These are phyloP conservation scores for Tetragonula carbonaria DNA, from an alignment of 2,888 invertebrate species.

Conservation along the genomic window DNA sequence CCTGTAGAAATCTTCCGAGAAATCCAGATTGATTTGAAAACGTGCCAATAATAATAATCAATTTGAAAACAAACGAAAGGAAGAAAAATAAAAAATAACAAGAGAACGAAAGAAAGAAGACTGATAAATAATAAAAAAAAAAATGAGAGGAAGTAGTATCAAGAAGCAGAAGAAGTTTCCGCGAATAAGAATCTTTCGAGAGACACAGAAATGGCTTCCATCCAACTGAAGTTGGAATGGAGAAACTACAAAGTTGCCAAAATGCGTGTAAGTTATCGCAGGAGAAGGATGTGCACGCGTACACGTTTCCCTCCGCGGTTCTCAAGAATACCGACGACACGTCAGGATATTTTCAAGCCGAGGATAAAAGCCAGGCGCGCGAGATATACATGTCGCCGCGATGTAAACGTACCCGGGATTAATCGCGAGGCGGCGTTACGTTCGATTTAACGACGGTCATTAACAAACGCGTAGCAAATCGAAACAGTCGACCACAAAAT, in stretches of 20 bases:
- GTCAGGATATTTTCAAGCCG: background rate
- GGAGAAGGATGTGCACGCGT: background rate
- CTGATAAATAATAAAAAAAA: background rate
- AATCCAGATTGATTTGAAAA: too few species aligned
- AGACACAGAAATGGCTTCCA: background rate
- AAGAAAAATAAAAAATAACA: background rate
- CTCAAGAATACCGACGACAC: background rate
- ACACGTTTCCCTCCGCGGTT: background rate
- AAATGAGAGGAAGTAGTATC: too few species aligned
- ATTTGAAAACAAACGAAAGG: background rate
- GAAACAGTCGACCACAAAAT: conserved; percentile 68
- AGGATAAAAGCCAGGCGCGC: background rate
- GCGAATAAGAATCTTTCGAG: background rate
- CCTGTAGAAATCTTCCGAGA: too few species aligned
- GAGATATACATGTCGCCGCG: conserved; percentile 27
- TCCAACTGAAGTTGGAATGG: background rate
- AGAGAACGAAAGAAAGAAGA: background rate
- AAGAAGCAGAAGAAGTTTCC: background rate
- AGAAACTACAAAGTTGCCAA: background rate
- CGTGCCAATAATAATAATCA: background rate
- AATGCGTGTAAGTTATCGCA: background rate
- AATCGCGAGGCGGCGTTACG: conserved; percentile 53
- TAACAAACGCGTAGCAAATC: conserved; percentile 53
- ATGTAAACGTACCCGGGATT: conserved; percentile 48
- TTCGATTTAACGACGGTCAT: conserved; percentile 57